These are phyloP conservation scores for Bufotes viridis DNA, from an alignment of 2,797 vertebrate species.

Conservation along the genomic window DNA sequence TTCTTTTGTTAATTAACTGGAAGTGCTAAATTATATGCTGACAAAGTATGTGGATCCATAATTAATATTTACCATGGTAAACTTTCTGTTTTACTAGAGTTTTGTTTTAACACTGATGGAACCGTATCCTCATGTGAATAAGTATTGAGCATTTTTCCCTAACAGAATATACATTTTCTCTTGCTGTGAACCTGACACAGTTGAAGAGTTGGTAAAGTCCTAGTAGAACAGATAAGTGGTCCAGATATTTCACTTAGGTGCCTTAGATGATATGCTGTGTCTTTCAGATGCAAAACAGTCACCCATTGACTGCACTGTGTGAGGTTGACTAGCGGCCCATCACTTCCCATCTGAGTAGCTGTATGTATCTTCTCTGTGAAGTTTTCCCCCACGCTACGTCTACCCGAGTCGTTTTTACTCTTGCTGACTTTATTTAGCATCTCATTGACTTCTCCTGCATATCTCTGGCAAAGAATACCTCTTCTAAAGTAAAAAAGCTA, in stretches of 20 bases:
- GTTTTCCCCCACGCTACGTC: not conserved
- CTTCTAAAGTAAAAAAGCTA: constrained; percentile 8
- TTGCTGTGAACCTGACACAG: not conserved
- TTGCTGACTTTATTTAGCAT: constrained; percentile 14
- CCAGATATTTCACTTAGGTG: not conserved
- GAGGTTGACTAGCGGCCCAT: not conserved
- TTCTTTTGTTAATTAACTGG: too few relatives aligned
- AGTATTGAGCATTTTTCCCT: not conserved
- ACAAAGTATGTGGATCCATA: not conserved
- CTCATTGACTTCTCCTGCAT: not conserved
- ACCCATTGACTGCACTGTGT: too few relatives aligned
- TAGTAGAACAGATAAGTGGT: not conserved
- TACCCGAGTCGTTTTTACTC: not conserved
- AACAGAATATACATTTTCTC: not conserved
- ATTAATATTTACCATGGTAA: not conserved
- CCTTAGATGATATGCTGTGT: not conserved
- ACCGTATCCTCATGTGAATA: not conserved
- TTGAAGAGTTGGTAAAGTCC: not conserved
- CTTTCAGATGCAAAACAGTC: not conserved
- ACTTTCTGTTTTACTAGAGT: not conserved
- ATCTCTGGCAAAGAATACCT: not conserved
- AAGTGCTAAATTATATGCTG: not conserved
- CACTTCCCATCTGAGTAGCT: not conserved
- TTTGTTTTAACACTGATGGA: not conserved
- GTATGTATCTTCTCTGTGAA: constrained; percentile 21